Conservation (phyloP, 1,140 invertebrate genomes). For the Magallana angulata region DNA sequence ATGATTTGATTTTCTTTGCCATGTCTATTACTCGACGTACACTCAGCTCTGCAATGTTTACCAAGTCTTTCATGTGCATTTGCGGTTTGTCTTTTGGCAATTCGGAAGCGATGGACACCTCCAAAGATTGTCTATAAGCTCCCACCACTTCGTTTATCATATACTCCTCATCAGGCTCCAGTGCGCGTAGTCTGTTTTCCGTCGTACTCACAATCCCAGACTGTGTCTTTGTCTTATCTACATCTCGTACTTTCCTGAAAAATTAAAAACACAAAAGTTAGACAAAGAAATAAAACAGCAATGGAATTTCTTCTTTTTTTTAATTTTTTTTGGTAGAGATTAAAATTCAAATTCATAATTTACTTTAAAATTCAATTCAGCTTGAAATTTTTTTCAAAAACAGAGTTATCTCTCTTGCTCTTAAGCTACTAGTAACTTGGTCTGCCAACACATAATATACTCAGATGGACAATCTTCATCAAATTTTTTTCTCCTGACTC, state of each 20-base stretch:
- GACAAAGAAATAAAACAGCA: not conserved
- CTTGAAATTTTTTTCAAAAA: not conserved
- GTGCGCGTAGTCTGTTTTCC: constrained; percentile 64
- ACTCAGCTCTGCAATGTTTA: constrained; percentile 79
- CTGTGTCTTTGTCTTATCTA: constrained; percentile 71
- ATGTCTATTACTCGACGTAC: constrained; percentile 79
- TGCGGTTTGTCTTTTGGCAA: constrained; percentile 70
- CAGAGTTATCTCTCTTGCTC: not conserved
- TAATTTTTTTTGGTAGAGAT: too few relatives aligned
- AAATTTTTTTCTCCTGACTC: too few relatives aligned
- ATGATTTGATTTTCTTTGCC: constrained; percentile 80
- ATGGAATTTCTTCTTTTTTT: too few relatives aligned
- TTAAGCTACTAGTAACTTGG: too few relatives aligned
- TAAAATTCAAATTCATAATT: too few relatives aligned
- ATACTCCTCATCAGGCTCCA: constrained; percentile 74
- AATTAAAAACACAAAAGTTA: constrained; percentile 46
- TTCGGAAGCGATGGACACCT: constrained; percentile 75
- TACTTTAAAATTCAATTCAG: too few relatives aligned
- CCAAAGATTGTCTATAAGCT: constrained; percentile 77
- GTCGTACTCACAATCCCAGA: constrained; percentile 73
- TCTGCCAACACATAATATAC: not conserved
- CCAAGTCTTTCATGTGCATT: constrained; percentile 74
- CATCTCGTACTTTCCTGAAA: constrained; percentile 73
- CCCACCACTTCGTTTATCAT: constrained; percentile 75
- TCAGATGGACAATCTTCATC: too few relatives aligned